phyloP scores from a whole-genome alignment of 2,888 invertebrate species.

The Crematogaster levior region DNA sequence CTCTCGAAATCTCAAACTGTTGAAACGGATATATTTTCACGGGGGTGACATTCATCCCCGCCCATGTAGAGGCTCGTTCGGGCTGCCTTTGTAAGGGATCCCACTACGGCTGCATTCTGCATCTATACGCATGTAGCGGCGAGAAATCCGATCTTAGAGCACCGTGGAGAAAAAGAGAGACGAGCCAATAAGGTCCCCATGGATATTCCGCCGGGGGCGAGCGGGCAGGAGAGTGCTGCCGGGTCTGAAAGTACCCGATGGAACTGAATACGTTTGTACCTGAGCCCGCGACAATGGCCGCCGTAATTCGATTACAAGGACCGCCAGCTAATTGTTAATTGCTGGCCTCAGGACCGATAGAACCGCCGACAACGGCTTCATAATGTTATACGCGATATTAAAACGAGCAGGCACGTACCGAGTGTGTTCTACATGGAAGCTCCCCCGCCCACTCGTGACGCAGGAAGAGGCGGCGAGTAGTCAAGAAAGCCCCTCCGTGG shows the following conservation, averaged over 20 bases:
- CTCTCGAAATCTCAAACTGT: conserved; percentile 70
- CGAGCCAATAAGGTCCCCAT: conserved; percentile 57
- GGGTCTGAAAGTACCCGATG: conserved; percentile 67
- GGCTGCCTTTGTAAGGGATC: conserved; percentile 85
- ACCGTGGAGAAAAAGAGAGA: conserved; percentile 69
- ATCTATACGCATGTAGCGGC: conserved; percentile 79
- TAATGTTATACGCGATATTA: conserved; percentile 80
- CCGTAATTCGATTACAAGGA: conserved; percentile 86
- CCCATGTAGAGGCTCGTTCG: conserved; percentile 66
- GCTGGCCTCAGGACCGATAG: conserved; percentile 78
- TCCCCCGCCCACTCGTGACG: conserved; percentile 54
- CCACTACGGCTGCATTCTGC: conserved; percentile 82
- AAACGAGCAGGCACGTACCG: conserved; percentile 77
- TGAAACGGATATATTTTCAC: conserved; percentile 86
- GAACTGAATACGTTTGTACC: conserved; percentile 85
- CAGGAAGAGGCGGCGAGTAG: conserved; percentile 28
- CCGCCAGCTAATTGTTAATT: conserved; percentile 86
- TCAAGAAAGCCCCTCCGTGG: conserved; percentile 59
- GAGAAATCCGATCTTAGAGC: conserved; percentile 82
- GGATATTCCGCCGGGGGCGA: conserved; percentile 52
- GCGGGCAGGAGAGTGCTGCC: conserved; percentile 55
- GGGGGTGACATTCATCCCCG: conserved; percentile 80
- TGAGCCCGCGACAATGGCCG: conserved; percentile 83
- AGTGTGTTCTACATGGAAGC: conserved; percentile 62
- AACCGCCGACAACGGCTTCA: conserved; percentile 81